These are phyloP conservation scores for Carassius gibelio DNA, from an alignment of 2,113 vertebrate species.

Conservation along the genomic window DNA sequence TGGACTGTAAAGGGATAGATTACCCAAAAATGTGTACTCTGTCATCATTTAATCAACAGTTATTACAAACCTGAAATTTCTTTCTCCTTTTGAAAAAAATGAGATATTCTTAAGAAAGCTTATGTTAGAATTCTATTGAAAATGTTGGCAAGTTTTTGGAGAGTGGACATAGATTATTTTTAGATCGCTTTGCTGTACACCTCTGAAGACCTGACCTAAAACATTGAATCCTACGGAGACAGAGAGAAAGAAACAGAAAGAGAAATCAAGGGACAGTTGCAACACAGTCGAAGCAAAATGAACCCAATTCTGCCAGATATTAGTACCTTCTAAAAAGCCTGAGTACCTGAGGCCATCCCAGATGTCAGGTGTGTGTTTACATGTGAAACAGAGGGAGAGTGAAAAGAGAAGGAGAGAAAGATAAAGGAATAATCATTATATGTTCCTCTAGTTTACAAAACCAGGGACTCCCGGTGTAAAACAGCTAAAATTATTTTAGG, in stretches of 20 bases:
- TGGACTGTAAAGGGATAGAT: too few species aligned
- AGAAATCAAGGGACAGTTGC: slow-evolving; percentile 2
- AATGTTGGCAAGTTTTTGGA: not conserved
- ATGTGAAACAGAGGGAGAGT: not conserved
- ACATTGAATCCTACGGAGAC: slow-evolving; percentile 29
- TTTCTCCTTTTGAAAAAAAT: too few species aligned
- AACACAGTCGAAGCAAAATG: slow-evolving; percentile 2
- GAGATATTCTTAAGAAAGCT: too few species aligned
- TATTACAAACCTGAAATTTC: not conserved
- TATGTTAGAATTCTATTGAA: not conserved
- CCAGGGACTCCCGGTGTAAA: not conserved
- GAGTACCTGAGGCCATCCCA: slow-evolving; percentile 27
- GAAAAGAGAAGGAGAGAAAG: not conserved
- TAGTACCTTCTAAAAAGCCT: not conserved
- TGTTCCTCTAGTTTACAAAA: not conserved
- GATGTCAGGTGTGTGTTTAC: slow-evolving; percentile 21
- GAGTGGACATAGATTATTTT: slow-evolving; percentile 21
- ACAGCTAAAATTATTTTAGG: not conserved
- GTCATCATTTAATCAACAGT: not conserved
- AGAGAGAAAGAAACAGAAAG: slow-evolving; percentile 11
- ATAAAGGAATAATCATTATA: not conserved
- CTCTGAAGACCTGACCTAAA: slow-evolving; percentile 29
- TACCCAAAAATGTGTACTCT: not conserved
- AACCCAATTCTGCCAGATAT: not conserved
- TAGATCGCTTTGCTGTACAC: slow-evolving; percentile 3